phyloP scores from a whole-genome alignment of 2,113 vertebrate species.

The Lagopus leucura region DNA sequence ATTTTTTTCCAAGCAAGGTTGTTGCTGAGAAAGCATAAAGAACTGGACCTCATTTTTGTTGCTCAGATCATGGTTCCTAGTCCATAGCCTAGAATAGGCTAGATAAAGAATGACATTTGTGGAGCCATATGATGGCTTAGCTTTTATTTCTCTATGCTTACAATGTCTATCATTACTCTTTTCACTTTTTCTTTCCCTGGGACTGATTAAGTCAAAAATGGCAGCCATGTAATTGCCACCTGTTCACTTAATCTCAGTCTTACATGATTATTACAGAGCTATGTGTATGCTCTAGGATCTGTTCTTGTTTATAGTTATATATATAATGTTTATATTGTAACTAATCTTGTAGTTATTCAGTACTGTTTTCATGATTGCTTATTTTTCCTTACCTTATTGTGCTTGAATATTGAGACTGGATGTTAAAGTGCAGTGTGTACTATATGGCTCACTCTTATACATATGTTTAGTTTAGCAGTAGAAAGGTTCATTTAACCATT shows the following conservation, averaged over 20 bases:
- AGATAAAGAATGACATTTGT: background rate
- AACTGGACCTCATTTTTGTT: background rate
- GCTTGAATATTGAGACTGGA: background rate
- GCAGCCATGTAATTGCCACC: slow-evolving; percentile 9
- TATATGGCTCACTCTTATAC: background rate
- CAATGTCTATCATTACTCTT: background rate
- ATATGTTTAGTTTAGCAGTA: background rate
- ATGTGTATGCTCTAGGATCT: slow-evolving; percentile 2
- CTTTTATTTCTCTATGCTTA: background rate
- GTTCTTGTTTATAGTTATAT: slow-evolving; percentile 34
- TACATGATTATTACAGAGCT: slow-evolving; percentile 33
- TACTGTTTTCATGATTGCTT: background rate
- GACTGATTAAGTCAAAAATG: slow-evolving; percentile 43
- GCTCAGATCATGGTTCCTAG: background rate
- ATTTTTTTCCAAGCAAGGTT: background rate
- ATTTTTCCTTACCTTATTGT: background rate
- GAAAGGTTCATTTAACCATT: background rate
- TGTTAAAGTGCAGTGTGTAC: background rate
- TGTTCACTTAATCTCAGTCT: slow-evolving; percentile 14
- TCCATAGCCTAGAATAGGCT: background rate
- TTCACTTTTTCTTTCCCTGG: background rate
- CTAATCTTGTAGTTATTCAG: slow-evolving; percentile 23
- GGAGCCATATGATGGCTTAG: background rate
- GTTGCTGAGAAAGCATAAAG: background rate
- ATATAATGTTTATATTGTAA: background rate